These are phyloP conservation scores for Drosophila pectinifera DNA, from an alignment of 1,140 invertebrate species.

Conservation along the genomic window DNA sequence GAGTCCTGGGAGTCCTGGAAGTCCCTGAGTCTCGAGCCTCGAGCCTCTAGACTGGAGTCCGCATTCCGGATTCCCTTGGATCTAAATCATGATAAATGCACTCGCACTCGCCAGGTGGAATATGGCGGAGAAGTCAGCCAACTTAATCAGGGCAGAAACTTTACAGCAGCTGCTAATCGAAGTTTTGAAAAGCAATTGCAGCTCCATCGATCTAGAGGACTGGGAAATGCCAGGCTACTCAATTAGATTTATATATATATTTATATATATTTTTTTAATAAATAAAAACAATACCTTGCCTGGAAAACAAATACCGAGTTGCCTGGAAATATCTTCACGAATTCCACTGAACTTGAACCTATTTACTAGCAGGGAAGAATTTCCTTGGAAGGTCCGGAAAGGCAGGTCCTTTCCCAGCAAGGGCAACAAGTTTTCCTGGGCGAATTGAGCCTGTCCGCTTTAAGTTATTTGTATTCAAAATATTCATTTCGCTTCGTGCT, in stretches of 20 bases:
- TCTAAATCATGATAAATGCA: slow-evolving; percentile 53
- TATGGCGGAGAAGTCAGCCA: slow-evolving; percentile 6
- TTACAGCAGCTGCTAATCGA: slow-evolving; percentile 33
- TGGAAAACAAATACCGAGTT: neutral
- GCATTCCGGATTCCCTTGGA: slow-evolving; percentile 8
- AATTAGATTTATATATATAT: too few species aligned
- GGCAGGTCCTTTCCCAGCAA: neutral
- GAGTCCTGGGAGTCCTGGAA: neutral
- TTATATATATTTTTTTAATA: too few species aligned
- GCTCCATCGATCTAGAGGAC: slow-evolving; percentile 17
- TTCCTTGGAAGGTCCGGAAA: slow-evolving; percentile 7
- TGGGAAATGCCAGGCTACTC: too few species aligned
- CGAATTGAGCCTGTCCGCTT: slow-evolving; percentile 31
- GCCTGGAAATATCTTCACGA: too few species aligned
- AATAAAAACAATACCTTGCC: too few species aligned
- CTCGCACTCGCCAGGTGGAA: slow-evolving; percentile 24
- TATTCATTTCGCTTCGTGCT: slow-evolving; percentile 48
- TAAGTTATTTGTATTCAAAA: slow-evolving; percentile 71
- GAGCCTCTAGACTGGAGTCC: neutral
- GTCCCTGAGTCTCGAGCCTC: neutral
- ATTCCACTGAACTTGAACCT: slow-evolving; percentile 22
- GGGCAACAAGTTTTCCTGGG: slow-evolving; percentile 25
- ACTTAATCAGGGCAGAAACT: slow-evolving; percentile 38
- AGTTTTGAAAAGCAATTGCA: slow-evolving; percentile 10
- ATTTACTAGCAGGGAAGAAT: neutral